Conservation (phyloP, 2,888 invertebrate species). For the Bombylius discolor region DNA sequence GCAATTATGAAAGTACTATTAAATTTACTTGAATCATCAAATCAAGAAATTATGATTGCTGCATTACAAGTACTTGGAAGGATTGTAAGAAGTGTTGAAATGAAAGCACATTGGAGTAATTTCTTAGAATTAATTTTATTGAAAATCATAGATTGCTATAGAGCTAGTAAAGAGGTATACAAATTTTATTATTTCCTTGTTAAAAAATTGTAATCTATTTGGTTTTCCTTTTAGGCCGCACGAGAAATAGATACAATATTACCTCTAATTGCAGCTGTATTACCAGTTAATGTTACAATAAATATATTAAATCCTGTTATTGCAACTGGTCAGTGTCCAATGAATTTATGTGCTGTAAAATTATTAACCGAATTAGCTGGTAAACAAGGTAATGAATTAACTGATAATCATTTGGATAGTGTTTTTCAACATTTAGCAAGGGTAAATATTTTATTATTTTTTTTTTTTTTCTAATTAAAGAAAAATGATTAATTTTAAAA, state of each 20-base stretch:
- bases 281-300: constrained; percentile 68
- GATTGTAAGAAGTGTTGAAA: constrained; percentile 64
- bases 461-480: too few relatives aligned
- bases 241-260: constrained; percentile 76
- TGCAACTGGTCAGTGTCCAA: constrained; percentile 72
- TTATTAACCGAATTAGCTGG: constrained; percentile 76
- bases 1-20: constrained; percentile 64
- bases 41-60: constrained; percentile 55
- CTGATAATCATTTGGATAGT: constrained; percentile 59
- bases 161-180: constrained; percentile 53
- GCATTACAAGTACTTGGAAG: constrained; percentile 73
- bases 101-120: constrained; percentile 67
- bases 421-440: constrained; percentile 82
- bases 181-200: too few relatives aligned
- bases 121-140: constrained; percentile 85
- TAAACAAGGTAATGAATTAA: constrained; percentile 55
- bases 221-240: constrained; percentile 55
- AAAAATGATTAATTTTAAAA: background rate
- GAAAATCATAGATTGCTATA: constrained; percentile 79
- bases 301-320: constrained; percentile 64
- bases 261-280: constrained; percentile 58
- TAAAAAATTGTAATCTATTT: too few relatives aligned
- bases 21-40: constrained; percentile 46
- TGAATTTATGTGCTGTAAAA: constrained; percentile 85
- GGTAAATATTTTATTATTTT: constrained; percentile 38